Conservation (phyloP, 2,797 vertebrate genomes). For the Melanotaenia nigrans region DNA sequence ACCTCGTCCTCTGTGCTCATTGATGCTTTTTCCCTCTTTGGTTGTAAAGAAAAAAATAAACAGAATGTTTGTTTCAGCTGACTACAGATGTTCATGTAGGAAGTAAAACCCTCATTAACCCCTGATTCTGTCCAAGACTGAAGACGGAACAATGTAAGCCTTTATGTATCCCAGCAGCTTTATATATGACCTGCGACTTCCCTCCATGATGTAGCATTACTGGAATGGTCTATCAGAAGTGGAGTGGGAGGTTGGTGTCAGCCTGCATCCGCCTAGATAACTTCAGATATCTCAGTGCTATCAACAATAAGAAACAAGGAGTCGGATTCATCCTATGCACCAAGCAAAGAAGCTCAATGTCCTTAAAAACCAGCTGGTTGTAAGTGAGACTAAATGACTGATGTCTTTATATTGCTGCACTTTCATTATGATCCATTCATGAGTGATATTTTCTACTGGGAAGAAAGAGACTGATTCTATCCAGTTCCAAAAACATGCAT, state of each 20-base stretch:
- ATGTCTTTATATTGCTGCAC: neutral
- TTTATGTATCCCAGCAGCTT: slow-evolving; percentile 35
- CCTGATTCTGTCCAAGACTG: slow-evolving; percentile 20
- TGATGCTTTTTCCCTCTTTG: slow-evolving; percentile 2
- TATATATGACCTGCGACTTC: slow-evolving; percentile 28
- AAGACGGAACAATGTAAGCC: slow-evolving; percentile 50
- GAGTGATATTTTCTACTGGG: neutral
- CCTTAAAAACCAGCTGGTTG: neutral
- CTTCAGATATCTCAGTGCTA: neutral
- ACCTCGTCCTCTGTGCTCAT: neutral
- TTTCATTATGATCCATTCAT: neutral
- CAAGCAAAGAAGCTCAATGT: neutral
- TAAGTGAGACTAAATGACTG: neutral
- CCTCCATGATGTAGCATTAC: slow-evolving; percentile 10
- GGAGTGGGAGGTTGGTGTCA: neutral
- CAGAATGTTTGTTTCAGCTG: slow-evolving; percentile 40
- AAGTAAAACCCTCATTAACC: slow-evolving; percentile 26
- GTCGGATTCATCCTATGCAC: neutral
- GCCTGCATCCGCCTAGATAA: neutral
- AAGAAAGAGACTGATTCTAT: neutral
- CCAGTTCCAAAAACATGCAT: neutral
- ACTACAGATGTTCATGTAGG: slow-evolving; percentile 8
- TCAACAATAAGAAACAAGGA: neutral
- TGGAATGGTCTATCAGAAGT: neutral
- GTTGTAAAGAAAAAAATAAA: slow-evolving; percentile 15